phyloP scores from a whole-genome alignment of 2,113 vertebrate genomes.

The Crotalus helleri region DNA sequence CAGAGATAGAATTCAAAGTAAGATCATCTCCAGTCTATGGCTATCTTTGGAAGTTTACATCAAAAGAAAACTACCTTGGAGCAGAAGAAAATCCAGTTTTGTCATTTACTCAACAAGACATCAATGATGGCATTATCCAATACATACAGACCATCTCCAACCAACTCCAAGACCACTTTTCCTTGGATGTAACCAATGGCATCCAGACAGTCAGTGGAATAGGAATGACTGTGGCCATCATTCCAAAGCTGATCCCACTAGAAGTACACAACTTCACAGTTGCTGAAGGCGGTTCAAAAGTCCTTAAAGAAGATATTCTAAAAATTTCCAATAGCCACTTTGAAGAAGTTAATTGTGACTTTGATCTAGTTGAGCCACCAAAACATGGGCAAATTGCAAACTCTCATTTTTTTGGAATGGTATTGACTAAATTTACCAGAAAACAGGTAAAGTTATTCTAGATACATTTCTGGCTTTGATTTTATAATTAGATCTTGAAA shows the following conservation, averaged over 20 bases:
- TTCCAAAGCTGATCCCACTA: constrained; percentile 79
- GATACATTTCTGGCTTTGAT: not conserved
- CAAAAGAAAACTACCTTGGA: constrained; percentile 63
- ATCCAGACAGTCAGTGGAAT: constrained; percentile 71
- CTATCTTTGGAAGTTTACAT: constrained; percentile 73
- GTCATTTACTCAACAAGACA: constrained; percentile 81
- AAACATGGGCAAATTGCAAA: constrained; percentile 80
- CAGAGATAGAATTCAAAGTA: constrained; percentile 79
- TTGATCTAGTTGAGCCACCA: constrained; percentile 74
- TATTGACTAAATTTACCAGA: constrained; percentile 78
- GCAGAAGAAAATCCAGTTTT: constrained; percentile 65
- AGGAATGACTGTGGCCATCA: constrained; percentile 75
- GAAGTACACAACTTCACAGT: constrained; percentile 81
- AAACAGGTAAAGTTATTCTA: constrained; percentile 75
- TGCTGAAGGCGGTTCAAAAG: constrained; percentile 78
- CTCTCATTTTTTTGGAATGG: constrained; percentile 70
- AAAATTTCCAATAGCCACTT: constrained; percentile 79
- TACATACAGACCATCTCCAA: constrained; percentile 77
- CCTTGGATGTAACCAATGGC: constrained; percentile 77
- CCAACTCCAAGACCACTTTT: constrained; percentile 72
- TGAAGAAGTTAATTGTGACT: constrained; percentile 79
- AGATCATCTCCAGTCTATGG: constrained; percentile 72
- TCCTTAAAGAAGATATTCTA: constrained; percentile 74
- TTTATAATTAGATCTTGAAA: not conserved
- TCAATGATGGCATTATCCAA: constrained; percentile 78